Conservation (phyloP, 1,140 invertebrate genomes). For the Apocrypta bakeri region DNA sequence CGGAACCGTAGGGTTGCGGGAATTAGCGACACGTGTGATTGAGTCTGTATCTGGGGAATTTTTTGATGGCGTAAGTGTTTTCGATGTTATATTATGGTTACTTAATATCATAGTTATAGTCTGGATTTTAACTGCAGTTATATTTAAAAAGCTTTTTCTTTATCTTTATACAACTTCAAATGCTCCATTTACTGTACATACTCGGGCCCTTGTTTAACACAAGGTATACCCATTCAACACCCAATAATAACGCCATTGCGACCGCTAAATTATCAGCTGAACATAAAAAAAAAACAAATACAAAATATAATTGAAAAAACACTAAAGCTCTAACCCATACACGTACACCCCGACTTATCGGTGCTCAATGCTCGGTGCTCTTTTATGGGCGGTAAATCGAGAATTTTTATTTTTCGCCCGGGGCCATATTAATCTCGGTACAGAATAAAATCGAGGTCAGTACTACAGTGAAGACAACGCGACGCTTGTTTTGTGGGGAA, state of each 20-base stretch:
- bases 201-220: too few relatives aligned
- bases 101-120: too few relatives aligned
- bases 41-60: not conserved
- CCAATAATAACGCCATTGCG: not conserved
- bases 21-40: not conserved
- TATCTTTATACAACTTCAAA: too few relatives aligned
- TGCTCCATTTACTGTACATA: too few relatives aligned
- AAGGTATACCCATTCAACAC: too few relatives aligned
- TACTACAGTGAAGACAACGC: too few relatives aligned
- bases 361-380: not conserved
- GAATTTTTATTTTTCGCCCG: not conserved
- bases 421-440: constrained; percentile 9
- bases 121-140: too few relatives aligned
- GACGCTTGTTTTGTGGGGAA: not conserved
- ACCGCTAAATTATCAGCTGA: too few relatives aligned
- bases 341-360: not conserved
- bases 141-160: too few relatives aligned
- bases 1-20: not conserved
- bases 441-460: constrained; percentile 19
- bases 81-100: too few relatives aligned
- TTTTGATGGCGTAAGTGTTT: too few relatives aligned
- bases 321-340: not conserved
- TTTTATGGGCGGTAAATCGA: constrained; percentile 31
- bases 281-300: too few relatives aligned
- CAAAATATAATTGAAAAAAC: constrained; percentile 30